Conservation (phyloP, 2,797 vertebrate species). For the Macropodus opercularis region DNA sequence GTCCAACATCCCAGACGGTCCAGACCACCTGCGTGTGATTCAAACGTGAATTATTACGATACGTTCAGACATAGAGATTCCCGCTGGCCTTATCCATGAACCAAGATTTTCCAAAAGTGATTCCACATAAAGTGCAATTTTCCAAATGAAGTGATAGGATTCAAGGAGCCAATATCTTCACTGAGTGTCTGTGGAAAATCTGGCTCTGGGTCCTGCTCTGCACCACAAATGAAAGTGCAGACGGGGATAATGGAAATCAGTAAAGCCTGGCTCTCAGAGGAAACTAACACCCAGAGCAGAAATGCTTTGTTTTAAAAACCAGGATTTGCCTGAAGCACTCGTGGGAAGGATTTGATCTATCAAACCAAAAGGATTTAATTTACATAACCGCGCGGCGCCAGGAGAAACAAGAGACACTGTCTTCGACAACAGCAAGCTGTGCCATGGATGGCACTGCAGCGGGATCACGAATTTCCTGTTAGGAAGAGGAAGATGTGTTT, state of each 20-base stretch:
- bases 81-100: slow-evolving; percentile 46
- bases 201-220: slow-evolving; percentile 40
- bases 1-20: slow-evolving; percentile 12
- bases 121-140: slow-evolving; percentile 61
- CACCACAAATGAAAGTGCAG: slow-evolving; percentile 72
- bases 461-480: slow-evolving; percentile 46
- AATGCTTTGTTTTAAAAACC: slow-evolving; percentile 73
- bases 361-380: slow-evolving; percentile 79
- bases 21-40: slow-evolving; percentile 62
- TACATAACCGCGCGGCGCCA: slow-evolving; percentile 75
- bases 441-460: slow-evolving; percentile 55
- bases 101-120: slow-evolving; percentile 66
- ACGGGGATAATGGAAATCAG: slow-evolving; percentile 68
- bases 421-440: slow-evolving; percentile 50
- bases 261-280: slow-evolving; percentile 52
- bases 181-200: slow-evolving; percentile 73
- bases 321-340: slow-evolving; percentile 64
- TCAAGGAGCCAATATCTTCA: slow-evolving; percentile 63
- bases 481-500: slow-evolving; percentile 18
- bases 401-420: slow-evolving; percentile 73
- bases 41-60: slow-evolving; percentile 59
- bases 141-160: slow-evolving; percentile 78
- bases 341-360: slow-evolving; percentile 70
- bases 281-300: slow-evolving; percentile 71
- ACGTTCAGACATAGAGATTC: slow-evolving; percentile 41